Base-by-base conservation (phyloP, 2,113 vertebrate species). In the Neolamprologus variostigma region DNA sequence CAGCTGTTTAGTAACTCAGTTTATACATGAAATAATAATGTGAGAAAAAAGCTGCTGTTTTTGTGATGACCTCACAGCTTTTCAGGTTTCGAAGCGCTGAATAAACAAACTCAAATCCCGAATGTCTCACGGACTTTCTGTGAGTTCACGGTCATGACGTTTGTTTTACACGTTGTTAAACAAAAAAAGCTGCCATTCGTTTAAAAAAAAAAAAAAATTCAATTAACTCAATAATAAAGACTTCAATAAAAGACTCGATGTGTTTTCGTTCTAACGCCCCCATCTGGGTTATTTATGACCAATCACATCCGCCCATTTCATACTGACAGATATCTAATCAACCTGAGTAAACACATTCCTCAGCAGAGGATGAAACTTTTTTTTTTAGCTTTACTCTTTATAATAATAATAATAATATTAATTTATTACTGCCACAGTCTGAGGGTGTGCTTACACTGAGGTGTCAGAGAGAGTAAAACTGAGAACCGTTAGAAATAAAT, bases 61-160 rank as follows among this genome's bases (percentile, higher is more conserved):
- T 59, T 59, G 55, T 59, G 55, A 59, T 31, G 55, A 59, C 55
- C 26, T 59, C 55, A 59, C 55, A 59, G 26, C 55, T 59, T 59
- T 59, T 59, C 55, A 28, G 55, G 55, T 59, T 59, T 59, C 5
- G 14, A 31, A 59, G 26, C 2, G 5, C 14, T 59, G 26, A 59
- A 59, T 16, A 28, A 59, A 59, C 55, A 59, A 59, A 59, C 55
- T 59, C 26, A 31, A 31, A 59, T 59, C 5, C 26, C 2, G 5
- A 9, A 59, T 59, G 55, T 59, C 26, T 59, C 8, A 17, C 3
- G 0, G 55, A 59, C 55, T 59, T 53, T 53, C 51, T 53, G 51
- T 53, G 51, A 53, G n/a, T 53, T 31, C 8, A 59, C 8, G 14
- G 26, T 31, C 55, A 59, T 59, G 13, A 31, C 0, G 8, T 59